These are phyloP conservation scores for Cantharis rufa DNA, from an alignment of 2,888 invertebrate genomes.

Conservation along the genomic window DNA sequence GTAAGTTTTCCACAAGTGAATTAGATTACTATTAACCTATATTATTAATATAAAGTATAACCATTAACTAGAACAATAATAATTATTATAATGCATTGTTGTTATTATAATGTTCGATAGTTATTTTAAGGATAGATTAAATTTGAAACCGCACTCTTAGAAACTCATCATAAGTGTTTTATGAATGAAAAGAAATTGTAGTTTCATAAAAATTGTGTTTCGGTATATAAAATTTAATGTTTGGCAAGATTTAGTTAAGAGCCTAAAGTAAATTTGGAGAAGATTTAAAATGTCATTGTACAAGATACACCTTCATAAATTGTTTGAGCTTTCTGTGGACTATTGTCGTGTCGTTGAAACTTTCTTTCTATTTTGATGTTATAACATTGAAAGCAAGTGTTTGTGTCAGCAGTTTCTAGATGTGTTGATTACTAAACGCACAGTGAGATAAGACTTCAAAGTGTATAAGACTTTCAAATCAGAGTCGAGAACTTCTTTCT, in stretches of 20 bases:
- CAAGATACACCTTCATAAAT: background rate
- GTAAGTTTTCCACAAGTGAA: too few species aligned
- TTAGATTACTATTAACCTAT: too few species aligned
- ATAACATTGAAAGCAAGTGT: slow-evolving; percentile 23
- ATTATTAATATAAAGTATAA: too few species aligned
- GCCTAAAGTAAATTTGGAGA: background rate
- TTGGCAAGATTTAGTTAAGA: background rate
- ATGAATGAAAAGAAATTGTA: background rate
- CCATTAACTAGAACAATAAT: too few species aligned
- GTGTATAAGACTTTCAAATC: slow-evolving; percentile 20
- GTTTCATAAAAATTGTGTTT: background rate
- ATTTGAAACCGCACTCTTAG: too few species aligned
- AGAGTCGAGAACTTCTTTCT: slow-evolving; percentile 22
- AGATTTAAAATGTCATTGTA: background rate
- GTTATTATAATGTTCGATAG: too few species aligned
- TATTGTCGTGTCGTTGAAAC: slow-evolving; percentile 1
- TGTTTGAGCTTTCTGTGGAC: background rate
- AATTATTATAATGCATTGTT: too few species aligned
- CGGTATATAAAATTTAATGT: background rate
- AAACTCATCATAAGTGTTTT: background rate
- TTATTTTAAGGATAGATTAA: too few species aligned
- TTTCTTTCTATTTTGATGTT: slow-evolving; percentile 13
- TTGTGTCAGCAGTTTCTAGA: slow-evolving; percentile 25
- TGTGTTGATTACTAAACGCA: slow-evolving; percentile 27
- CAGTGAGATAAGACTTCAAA: slow-evolving; percentile 16